Conservation (phyloP, 2,797 vertebrate species). For the Staurois parvus region DNA sequence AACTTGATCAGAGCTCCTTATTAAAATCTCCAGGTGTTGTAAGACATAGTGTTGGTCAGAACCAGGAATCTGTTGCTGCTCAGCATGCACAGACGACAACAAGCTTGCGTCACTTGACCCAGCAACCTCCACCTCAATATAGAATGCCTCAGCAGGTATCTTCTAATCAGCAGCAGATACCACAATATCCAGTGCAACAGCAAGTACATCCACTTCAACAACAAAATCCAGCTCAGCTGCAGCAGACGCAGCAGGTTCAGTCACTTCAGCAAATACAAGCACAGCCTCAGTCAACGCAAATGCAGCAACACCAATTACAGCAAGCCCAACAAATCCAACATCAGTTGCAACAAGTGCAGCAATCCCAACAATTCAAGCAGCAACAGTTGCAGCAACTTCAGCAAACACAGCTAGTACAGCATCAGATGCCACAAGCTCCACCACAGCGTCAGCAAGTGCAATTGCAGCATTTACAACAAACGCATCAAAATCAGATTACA, state of each 20-base stretch:
- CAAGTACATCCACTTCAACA: conserved; percentile 40
- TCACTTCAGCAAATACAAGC: conserved; percentile 20
- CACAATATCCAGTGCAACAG: conserved; percentile 36
- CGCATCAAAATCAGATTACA: conserved; percentile 63
- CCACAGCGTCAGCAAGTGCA: conserved; percentile 71
- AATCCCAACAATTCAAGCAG: background rate
- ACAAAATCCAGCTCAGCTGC: conserved; percentile 17
- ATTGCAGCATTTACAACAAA: conserved; percentile 77
- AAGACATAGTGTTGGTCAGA: conserved; percentile 25
- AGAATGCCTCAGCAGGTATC: conserved; percentile 37
- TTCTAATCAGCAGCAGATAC: conserved; percentile 4
- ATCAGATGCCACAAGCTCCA: conserved; percentile 71
- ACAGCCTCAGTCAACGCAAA: conserved; percentile 7
- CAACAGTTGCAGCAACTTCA: conserved; percentile 64
- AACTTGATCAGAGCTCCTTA: conserved; percentile 31
- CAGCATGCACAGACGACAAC: conserved; percentile 31
- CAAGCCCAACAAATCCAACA: conserved; percentile 40
- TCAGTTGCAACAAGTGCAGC: conserved; percentile 70
- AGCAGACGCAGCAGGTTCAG: conserved; percentile 32
- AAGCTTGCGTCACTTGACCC: conserved; percentile 24
- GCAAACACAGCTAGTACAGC: conserved; percentile 25
- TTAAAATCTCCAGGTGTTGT: conserved; percentile 44
- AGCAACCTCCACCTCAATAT: conserved; percentile 52
- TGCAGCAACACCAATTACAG: conserved; percentile 16
- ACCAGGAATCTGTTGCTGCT: conserved; percentile 26